These are phyloP conservation scores for Irena cyanogastra DNA, from an alignment of 2,113 vertebrate genomes.

Conservation along the genomic window DNA sequence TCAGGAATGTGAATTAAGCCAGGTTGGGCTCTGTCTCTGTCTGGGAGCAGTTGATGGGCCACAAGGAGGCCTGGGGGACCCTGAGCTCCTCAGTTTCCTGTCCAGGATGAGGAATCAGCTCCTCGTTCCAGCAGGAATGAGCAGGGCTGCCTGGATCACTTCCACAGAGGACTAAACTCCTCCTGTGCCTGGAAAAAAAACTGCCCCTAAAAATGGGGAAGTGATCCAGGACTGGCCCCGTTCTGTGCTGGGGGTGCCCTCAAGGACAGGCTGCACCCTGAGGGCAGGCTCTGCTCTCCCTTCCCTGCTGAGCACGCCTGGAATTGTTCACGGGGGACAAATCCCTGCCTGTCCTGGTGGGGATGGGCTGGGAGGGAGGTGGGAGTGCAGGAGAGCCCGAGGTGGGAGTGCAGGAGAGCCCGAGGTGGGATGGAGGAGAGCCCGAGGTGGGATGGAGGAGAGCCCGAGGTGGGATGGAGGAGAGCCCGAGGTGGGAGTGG, in stretches of 20 bases:
- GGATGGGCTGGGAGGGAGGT: neutral
- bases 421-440: too few relatives aligned
- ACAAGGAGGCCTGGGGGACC: neutral
- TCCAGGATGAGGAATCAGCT: neutral
- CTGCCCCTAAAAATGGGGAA: neutral
- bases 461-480: too few relatives aligned
- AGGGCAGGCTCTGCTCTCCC: neutral
- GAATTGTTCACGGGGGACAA: accelerated
- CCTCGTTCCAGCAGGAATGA: neutral
- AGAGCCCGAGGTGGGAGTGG: too few relatives aligned
- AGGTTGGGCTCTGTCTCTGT: neutral
- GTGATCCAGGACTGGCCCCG: accelerated
- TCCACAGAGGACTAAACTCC: accelerated
- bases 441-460: too few relatives aligned
- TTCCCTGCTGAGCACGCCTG: neutral
- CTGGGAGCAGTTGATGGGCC: neutral
- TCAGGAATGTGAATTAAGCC: neutral
- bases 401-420: neutral
- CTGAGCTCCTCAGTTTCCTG: neutral
- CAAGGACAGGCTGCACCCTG: neutral
- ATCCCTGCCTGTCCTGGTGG: neutral
- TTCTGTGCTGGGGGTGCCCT: accelerated
- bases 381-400: neutral
- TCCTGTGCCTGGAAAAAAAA: neutral
- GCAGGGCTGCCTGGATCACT: neutral